A percentile compares a stretch with the other conserved stretches of the same genome.
phyloP scores from a whole-genome alignment of 2,113 vertebrate genomes.

The Lanius ludovicianus region DNA sequence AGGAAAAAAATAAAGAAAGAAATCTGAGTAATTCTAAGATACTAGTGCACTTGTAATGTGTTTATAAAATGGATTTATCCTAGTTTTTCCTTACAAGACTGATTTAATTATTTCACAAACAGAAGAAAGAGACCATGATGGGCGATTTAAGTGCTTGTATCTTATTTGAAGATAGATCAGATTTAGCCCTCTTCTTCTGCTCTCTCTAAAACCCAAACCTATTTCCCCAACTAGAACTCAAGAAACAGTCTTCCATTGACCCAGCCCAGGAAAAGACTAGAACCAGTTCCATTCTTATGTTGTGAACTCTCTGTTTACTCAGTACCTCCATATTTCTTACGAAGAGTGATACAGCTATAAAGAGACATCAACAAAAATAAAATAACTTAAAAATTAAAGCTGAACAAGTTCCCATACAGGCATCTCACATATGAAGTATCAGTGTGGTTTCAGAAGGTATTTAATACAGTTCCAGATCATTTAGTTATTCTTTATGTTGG shows the following conservation, averaged over 20 bases:
- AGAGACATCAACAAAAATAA: background rate
- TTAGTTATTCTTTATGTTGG: background rate
- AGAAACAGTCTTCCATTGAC: background rate
- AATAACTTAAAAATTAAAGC: background rate
- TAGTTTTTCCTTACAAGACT: background rate
- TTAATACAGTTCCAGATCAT: background rate
- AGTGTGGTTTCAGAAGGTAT: background rate
- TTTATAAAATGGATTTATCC: background rate
- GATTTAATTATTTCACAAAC: background rate
- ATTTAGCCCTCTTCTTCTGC: background rate
- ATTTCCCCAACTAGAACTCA: background rate
- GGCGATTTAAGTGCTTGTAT: background rate
- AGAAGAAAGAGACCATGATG: accelerated
- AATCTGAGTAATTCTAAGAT: background rate
- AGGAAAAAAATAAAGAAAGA: background rate
- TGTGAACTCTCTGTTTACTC: background rate
- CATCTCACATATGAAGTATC: background rate
- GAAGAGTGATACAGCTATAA: background rate
- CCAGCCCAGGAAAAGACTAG: background rate
- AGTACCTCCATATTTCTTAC: background rate
- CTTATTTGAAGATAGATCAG: background rate
- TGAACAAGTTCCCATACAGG: background rate
- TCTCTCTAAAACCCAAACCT: background rate
- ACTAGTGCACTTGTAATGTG: background rate
- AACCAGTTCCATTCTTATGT: background rate